These are phyloP conservation scores for Diaphora mendica DNA, from an alignment of 2,888 invertebrate species.

Conservation along the genomic window DNA sequence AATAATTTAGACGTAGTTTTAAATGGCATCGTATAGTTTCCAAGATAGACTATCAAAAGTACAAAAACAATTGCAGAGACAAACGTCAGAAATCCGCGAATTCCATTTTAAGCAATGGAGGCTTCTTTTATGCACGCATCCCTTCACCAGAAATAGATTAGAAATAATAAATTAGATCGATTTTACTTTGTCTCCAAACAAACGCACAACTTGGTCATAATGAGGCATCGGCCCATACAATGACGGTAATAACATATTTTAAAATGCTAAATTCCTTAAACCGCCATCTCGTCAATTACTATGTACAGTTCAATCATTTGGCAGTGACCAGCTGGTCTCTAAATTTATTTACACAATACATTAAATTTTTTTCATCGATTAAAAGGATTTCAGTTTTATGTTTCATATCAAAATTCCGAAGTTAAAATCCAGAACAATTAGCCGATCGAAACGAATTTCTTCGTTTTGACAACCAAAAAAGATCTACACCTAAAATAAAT, in stretches of 20 bases:
- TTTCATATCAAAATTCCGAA: conserved; percentile 13
- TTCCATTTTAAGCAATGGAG: background rate
- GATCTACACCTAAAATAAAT: conserved; percentile 62
- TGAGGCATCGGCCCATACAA: conserved; percentile 13
- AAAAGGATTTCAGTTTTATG: background rate
- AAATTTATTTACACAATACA: conserved; percentile 44
- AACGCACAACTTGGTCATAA: background rate
- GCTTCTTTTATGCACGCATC: background rate
- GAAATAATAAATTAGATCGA: background rate
- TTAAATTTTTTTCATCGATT: conserved; percentile 14
- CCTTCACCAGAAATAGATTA: background rate
- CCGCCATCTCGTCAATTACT: conserved; percentile 38
- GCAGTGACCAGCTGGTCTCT: conserved; percentile 81
- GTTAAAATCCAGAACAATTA: background rate
- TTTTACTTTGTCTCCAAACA: background rate
- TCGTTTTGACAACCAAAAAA: conserved; percentile 28
- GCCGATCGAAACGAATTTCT: background rate
- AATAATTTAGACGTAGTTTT: background rate
- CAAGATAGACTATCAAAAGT: background rate
- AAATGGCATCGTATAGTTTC: background rate
- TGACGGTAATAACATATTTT: conserved; percentile 15
- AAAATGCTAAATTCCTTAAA: conserved; percentile 18
- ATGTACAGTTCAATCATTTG: conserved; percentile 67
- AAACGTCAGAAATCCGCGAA: background rate
- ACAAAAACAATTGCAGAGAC: background rate